Percentiles rank a stretch among this genome's conserved stretches.
These are phyloP conservation scores for Crenuchus spilurus DNA, from an alignment of 2,797 vertebrate genomes.

Conservation along the genomic window DNA sequence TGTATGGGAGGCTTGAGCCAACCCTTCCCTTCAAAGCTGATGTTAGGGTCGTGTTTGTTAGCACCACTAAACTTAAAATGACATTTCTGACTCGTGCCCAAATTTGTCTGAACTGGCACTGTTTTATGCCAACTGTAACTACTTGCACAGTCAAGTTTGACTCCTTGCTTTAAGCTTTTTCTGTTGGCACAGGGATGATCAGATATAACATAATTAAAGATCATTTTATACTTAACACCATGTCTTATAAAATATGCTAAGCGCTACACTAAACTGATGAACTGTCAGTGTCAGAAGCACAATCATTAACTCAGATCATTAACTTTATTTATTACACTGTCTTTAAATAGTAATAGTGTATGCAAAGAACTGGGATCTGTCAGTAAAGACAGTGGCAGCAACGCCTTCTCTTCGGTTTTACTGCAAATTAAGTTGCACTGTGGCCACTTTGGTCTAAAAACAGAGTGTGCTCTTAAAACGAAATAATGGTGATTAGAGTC, in stretches of 20 bases:
- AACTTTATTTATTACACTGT: background rate
- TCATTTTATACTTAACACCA: background rate
- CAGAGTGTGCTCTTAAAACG: background rate
- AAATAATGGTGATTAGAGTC: slow-evolving; percentile 12
- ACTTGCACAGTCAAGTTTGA: background rate
- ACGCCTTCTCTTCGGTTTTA: background rate
- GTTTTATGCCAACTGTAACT: background rate
- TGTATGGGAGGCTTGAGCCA: too few species aligned
- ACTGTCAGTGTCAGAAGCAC: too few species aligned
- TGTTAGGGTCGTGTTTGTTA: background rate
- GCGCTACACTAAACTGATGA: too few species aligned
- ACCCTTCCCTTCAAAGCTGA: background rate
- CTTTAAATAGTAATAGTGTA: background rate
- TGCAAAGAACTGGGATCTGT: background rate
- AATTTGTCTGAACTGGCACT: background rate
- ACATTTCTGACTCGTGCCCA: background rate
- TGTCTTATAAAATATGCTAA: too few species aligned
- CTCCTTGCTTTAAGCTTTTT: background rate
- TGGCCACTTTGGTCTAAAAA: background rate
- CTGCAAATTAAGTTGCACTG: background rate
- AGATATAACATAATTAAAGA: background rate
- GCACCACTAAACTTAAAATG: background rate
- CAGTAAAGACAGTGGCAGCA: background rate
- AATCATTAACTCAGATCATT: too few species aligned
- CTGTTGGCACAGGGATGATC: background rate